Percentiles rank a stretch among this genome's conserved stretches.
Evolutionary conservation across 2,113 vertebrate species (phyloP).

Genomic region (Mesitornis unicolor): DNA sequence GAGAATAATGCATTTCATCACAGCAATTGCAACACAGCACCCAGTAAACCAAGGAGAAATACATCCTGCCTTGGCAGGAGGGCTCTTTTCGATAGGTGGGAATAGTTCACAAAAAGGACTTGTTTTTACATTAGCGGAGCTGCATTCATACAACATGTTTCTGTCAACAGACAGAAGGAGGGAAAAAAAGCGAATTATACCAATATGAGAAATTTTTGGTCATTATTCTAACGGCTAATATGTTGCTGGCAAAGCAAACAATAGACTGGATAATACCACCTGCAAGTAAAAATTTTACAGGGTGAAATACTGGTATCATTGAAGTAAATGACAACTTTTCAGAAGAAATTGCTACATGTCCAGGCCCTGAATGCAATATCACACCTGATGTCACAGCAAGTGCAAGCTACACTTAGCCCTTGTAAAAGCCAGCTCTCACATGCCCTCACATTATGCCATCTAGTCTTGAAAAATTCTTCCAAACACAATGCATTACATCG

Average conservation of each 20-base stretch:
- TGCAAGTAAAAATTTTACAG: background rate
- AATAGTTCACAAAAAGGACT: background rate
- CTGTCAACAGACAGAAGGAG: background rate
- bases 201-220: background rate
- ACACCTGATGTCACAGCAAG: background rate
- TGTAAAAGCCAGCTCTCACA: background rate
- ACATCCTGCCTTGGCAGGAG: background rate
- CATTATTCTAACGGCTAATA: background rate
- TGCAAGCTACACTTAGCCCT: background rate
- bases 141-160: background rate
- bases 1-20: background rate
- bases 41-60: background rate
- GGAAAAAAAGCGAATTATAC: background rate
- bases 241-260: background rate
- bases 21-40: background rate
- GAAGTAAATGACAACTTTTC: background rate
- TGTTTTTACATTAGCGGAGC: background rate
- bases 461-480: background rate
- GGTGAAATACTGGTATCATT: background rate
- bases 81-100: background rate
- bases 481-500: background rate
- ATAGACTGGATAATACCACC: background rate
- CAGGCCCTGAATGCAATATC: background rate
- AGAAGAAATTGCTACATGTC: background rate
- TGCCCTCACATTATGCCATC: rapidly evolving